phyloP scores from a whole-genome alignment of 2,888 invertebrate genomes.

The Aelia acuminata region DNA sequence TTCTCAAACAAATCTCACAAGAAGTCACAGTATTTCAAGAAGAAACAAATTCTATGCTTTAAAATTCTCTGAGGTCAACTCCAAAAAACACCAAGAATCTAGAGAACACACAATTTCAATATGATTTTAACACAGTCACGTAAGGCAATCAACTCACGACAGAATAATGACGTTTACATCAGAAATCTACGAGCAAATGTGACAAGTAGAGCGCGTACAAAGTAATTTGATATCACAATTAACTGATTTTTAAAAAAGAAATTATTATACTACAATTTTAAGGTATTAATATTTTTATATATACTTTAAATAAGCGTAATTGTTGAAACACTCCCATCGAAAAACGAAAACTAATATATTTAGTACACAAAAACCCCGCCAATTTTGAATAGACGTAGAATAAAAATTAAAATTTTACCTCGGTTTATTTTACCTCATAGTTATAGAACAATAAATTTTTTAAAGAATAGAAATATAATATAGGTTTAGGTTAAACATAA shows the following conservation, averaged over 20 bases:
- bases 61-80: slow-evolving; percentile 1
- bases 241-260: background rate
- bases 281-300: background rate
- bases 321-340: background rate
- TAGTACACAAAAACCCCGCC: background rate
- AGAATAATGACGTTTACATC: slow-evolving; percentile 55
- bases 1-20: background rate
- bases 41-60: background rate
- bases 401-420: background rate
- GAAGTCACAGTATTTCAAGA: background rate
- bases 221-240: slow-evolving; percentile 26
- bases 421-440: too few species aligned
- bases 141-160: slow-evolving; percentile 37
- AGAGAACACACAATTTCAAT: slow-evolving; percentile 8
- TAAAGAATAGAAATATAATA: background rate
- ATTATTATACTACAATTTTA: background rate
- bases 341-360: background rate
- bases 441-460: background rate
- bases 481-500: background rate
- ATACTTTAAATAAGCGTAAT: background rate
- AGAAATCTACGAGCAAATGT: slow-evolving; percentile 17
- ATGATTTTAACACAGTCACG: slow-evolving; percentile 33
- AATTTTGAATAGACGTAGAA: background rate
- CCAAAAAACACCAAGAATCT: background rate
- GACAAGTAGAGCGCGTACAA: background rate